Conservation (phyloP, 2,888 invertebrate species). For the Pterostichus niger region DNA sequence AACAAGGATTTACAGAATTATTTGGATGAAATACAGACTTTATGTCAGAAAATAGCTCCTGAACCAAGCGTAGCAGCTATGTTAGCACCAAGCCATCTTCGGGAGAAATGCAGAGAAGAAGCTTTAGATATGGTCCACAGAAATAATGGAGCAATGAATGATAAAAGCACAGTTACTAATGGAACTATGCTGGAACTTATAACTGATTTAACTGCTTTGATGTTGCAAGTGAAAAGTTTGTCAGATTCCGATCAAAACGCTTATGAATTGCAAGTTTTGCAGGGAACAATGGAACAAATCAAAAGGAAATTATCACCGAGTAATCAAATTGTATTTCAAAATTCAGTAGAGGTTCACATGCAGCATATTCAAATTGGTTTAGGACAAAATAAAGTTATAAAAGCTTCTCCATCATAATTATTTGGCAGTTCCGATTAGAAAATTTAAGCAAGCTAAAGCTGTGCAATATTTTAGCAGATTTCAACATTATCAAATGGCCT, state of each 20-base stretch:
- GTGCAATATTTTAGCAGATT: slow-evolving; percentile 67
- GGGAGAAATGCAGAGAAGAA: slow-evolving; percentile 92
- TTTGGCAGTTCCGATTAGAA: neutral
- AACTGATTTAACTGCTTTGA: slow-evolving; percentile 92
- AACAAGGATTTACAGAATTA: slow-evolving; percentile 93
- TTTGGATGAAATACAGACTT: slow-evolving; percentile 90
- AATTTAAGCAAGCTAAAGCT: slow-evolving; percentile 54
- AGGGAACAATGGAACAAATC: slow-evolving; percentile 94
- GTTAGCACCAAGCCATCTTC: slow-evolving; percentile 92
- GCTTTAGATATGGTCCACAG: slow-evolving; percentile 89
- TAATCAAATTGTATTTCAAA: slow-evolving; percentile 90
- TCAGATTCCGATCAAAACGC: slow-evolving; percentile 91
- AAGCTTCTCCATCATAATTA: slow-evolving; percentile 44
- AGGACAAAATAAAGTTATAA: slow-evolving; percentile 70
- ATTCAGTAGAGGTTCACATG: slow-evolving; percentile 94
- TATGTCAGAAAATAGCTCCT: slow-evolving; percentile 92
- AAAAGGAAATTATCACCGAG: slow-evolving; percentile 87
- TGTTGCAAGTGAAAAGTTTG: slow-evolving; percentile 91
- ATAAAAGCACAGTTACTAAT: slow-evolving; percentile 78
- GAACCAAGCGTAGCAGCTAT: slow-evolving; percentile 92
- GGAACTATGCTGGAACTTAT: slow-evolving; percentile 87
- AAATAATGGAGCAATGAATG: slow-evolving; percentile 81
- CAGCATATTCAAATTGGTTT: slow-evolving; percentile 91
- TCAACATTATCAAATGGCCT: slow-evolving; percentile 23
- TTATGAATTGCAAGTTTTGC: slow-evolving; percentile 93